Evolutionary conservation across 2,888 invertebrate species (phyloP), one percentile per base, ranked within the genome.

Genomic region (Eurytoma adleriae): DNA sequence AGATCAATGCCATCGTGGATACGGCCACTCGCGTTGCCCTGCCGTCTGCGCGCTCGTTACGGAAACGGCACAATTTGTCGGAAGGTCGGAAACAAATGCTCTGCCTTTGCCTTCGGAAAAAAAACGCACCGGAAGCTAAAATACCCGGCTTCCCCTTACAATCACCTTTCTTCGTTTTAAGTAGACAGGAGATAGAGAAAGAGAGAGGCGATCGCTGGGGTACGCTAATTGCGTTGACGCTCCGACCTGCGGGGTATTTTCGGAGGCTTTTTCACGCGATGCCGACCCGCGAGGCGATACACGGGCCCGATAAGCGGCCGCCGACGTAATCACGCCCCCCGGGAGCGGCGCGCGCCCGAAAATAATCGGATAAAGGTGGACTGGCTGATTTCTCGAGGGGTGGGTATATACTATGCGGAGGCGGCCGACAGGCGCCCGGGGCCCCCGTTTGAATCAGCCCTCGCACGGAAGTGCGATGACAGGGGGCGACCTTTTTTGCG

Each of bases 351-450:
- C 14, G n/a, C 14, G n/a, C 14, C 40, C 7, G 40, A 5, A 66
- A 48, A 40, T 48, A 16, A 48, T n/a, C 40, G 64, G 48, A 66
- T 66, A 66, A 66, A 27, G 66, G 66, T 18, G 18, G 66, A 48
- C 48, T 48, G 20, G 66, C 66, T 66, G 66, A 66, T 66, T 66
- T 66, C 66, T 66, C 20, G 18, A 48, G 66, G 48, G 16, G 54
- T 16, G 14, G 14, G 16, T 54, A n/a, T 54, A 54, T 16, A 40
- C 40, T 7, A 14, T 12, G 52, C 7, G 0, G 14, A 13, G 10
- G 14, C 12, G 14, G 3, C 16, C 4, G 5, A 54, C 5, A 13
- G 13, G 1, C 54, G 54, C 16, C 14, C 16, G 14, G n/a, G 16
- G 54, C 54, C n/a, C n/a, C 3, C 14, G 4, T 54, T n/a, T 13